phyloP scores from a whole-genome alignment of 2,888 invertebrate species.

The Hirtodrosophila alboralis region DNA sequence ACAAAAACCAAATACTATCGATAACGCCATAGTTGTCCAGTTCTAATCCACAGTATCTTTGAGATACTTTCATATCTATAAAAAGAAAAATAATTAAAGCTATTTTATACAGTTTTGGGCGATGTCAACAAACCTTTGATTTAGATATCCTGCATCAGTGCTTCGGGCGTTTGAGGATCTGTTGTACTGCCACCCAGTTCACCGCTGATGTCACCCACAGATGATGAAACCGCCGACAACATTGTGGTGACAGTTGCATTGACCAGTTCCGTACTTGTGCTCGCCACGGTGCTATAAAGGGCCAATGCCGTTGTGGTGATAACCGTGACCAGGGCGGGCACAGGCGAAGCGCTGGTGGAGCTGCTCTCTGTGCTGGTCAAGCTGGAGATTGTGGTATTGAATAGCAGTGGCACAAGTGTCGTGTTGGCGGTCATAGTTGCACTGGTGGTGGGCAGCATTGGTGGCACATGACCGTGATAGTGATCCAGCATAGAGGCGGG shows the following conservation, averaged over 20 bases:
- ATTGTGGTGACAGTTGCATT: constrained; percentile 77
- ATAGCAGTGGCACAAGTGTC: constrained; percentile 51
- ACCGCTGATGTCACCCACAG: constrained; percentile 63
- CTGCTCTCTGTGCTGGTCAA: constrained; percentile 47
- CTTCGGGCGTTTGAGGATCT: constrained; percentile 80
- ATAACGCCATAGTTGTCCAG: no score
- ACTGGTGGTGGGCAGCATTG: constrained; percentile 51
- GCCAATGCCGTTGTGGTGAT: constrained; percentile 74
- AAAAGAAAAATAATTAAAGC: neutral
- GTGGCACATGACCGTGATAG: constrained; percentile 57
- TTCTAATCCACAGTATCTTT: constrained; percentile 13
- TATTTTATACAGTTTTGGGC: neutral
- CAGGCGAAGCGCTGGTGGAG: constrained; percentile 46
- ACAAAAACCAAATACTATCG: no score
- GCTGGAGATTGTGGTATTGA: constrained; percentile 55
- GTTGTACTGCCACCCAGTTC: constrained; percentile 73
- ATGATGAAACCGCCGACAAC: constrained; percentile 68
- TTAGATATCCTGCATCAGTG: constrained; percentile 76
- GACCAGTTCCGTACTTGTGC: constrained; percentile 71
- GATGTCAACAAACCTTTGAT: neutral
- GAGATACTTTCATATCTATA: constrained; percentile 21
- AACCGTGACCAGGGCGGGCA: constrained; percentile 62
- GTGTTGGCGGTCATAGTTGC: constrained; percentile 34
- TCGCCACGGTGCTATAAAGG: constrained; percentile 65
- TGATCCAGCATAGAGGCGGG: constrained; percentile 73